Conservation (phyloP, 2,888 invertebrate species). For the Acronicta leporina region DNA sequence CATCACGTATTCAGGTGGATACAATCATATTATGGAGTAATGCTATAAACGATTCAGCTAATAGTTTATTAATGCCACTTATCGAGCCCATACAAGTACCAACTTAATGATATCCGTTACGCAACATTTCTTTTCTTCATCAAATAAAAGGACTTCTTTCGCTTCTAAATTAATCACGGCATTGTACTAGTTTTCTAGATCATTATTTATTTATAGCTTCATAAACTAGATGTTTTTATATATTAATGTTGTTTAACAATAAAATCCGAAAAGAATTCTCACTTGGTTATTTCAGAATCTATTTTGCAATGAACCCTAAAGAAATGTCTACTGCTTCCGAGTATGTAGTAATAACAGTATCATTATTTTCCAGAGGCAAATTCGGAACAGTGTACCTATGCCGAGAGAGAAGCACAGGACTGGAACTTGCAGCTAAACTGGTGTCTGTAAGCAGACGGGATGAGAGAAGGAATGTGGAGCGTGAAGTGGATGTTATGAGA, state of each 20-base stretch:
- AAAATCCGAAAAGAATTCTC: no score
- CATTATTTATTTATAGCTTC: slow-evolving; percentile 24
- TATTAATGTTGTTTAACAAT: background rate
- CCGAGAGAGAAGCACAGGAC: slow-evolving; percentile 93
- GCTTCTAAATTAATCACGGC: slow-evolving; percentile 26
- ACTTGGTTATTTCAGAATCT: no score
- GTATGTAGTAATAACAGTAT: background rate
- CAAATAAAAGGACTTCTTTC: slow-evolving; percentile 22
- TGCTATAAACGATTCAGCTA: slow-evolving; percentile 15
- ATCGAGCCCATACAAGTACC: slow-evolving; percentile 12
- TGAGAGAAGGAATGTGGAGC: slow-evolving; percentile 96
- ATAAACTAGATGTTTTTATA: slow-evolving; percentile 19
- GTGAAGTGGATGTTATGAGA: slow-evolving; percentile 99
- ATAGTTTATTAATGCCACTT: slow-evolving; percentile 32
- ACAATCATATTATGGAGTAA: slow-evolving; percentile 16
- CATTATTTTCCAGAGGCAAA: slow-evolving; percentile 93
- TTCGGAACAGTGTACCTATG: slow-evolving; percentile 99
- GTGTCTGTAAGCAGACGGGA: slow-evolving; percentile 95
- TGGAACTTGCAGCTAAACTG: slow-evolving; percentile 97
- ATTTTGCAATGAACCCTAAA: no score
- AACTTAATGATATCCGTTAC: slow-evolving; percentile 29
- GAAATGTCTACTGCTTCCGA: background rate
- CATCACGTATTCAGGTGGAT: slow-evolving; percentile 27
- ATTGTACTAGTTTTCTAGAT: slow-evolving; percentile 35
- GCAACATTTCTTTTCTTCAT: slow-evolving; percentile 19